Conservation (phyloP, 2,888 invertebrate genomes). For the Cistogaster globosa region DNA sequence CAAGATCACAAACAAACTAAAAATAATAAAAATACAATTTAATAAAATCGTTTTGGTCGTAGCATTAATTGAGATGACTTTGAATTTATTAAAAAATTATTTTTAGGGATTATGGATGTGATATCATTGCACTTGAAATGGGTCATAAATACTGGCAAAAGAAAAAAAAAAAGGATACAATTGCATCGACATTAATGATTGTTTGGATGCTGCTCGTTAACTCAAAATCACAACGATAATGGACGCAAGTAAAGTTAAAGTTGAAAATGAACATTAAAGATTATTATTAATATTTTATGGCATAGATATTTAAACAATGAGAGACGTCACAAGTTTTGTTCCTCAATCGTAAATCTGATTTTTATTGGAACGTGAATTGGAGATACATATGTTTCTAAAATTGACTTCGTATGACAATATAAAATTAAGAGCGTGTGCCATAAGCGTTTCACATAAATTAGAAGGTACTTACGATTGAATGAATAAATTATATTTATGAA, state of each 20-base stretch:
- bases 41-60: constrained; percentile 22
- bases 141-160: constrained; percentile 42
- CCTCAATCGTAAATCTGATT: constrained; percentile 56
- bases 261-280: constrained; percentile 76
- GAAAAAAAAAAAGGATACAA: constrained; percentile 61
- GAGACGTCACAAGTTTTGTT: constrained; percentile 68
- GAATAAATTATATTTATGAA: constrained; percentile 45
- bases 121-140: constrained; percentile 41
- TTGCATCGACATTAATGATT: constrained; percentile 34
- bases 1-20: constrained; percentile 6
- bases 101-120: constrained; percentile 8
- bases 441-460: constrained; percentile 22
- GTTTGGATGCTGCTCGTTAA: constrained; percentile 47
- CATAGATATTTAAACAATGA: constrained; percentile 63
- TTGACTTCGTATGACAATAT: neutral
- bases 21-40: constrained; percentile 40
- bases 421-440: constrained; percentile 21
- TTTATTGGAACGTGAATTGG: no score
- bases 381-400: neutral
- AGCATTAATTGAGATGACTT: constrained; percentile 60
- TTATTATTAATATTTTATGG: constrained; percentile 79
- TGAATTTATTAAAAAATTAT: constrained; percentile 61
- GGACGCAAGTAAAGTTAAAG: constrained; percentile 47
- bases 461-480: constrained; percentile 8
- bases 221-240: constrained; percentile 56